These are phyloP conservation scores for Spheniscus humboldti DNA, from an alignment of 2,797 vertebrate genomes.

Conservation along the genomic window DNA sequence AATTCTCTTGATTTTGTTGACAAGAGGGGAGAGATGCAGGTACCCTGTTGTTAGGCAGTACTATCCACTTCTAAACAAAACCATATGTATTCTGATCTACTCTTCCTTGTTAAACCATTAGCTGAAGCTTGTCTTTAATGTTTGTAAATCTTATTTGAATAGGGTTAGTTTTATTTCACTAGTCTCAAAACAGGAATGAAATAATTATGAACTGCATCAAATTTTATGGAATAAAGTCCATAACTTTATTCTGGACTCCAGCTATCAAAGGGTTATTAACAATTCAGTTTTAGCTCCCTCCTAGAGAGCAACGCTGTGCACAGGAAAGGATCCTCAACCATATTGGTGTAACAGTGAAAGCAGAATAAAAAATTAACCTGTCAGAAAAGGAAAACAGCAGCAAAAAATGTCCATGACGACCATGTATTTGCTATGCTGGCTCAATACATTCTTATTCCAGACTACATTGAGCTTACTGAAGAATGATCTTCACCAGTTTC, in stretches of 20 bases:
- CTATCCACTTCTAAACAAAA: neutral
- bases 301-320: neutral
- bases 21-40: neutral
- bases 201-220: neutral
- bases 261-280: neutral
- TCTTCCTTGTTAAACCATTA: neutral
- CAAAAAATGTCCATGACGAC: neutral
- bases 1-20: neutral
- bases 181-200: neutral
- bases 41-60: neutral
- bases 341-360: neutral
- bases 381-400: conserved; percentile 19
- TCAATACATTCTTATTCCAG: conserved; percentile 47
- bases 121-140: neutral
- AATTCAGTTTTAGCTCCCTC: neutral
- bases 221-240: neutral
- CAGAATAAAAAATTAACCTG: conserved; percentile 38
- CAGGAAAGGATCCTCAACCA: neutral
- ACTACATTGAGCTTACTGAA: conserved; percentile 40
- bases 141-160: neutral
- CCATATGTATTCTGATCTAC: neutral
- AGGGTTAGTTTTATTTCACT: neutral
- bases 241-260: neutral
- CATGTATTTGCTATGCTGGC: conserved; percentile 4
- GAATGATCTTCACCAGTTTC: conserved; percentile 34